These are phyloP conservation scores for Tipula unca DNA, from an alignment of 2,888 invertebrate genomes.

Conservation along the genomic window DNA sequence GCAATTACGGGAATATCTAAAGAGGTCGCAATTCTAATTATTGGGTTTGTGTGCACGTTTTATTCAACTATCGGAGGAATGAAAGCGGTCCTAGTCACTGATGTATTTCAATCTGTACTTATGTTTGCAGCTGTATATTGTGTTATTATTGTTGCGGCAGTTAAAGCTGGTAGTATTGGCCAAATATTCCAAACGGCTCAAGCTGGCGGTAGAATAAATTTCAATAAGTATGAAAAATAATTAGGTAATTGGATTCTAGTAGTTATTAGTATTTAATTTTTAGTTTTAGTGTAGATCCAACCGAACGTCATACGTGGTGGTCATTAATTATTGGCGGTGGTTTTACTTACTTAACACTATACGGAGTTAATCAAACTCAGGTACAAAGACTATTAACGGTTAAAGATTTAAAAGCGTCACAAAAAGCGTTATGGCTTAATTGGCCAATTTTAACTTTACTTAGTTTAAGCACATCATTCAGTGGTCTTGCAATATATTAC, in stretches of 20 bases:
- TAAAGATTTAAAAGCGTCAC: conserved; percentile 59
- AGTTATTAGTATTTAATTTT: conserved; percentile 26
- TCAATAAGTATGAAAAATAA: conserved; percentile 49
- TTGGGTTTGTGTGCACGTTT: conserved; percentile 72
- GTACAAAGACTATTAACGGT: conserved; percentile 66
- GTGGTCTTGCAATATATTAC: conserved; percentile 78
- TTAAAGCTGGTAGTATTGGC: conserved; percentile 59
- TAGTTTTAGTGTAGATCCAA: conserved; percentile 71
- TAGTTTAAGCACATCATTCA: conserved; percentile 63
- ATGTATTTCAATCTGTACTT: conserved; percentile 72
- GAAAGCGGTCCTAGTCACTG: conserved; percentile 83
- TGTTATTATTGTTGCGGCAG: conserved; percentile 63
- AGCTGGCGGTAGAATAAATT: conserved; percentile 60
- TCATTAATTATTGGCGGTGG: conserved; percentile 71
- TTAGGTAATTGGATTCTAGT: not conserved
- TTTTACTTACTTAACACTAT: conserved; percentile 69
- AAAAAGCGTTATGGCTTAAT: conserved; percentile 66
- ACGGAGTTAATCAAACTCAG: conserved; percentile 83
- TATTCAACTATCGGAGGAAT: conserved; percentile 84
- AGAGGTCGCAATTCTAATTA: conserved; percentile 61
- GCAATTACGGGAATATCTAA: conserved; percentile 73
- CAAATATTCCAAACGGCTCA: conserved; percentile 64
- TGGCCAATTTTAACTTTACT: conserved; percentile 69
- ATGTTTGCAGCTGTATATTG: conserved; percentile 80
- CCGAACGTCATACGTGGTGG: conserved; percentile 76